Evolutionary conservation across 1,140 invertebrate genomes (phyloP), one percentile per base, ranked within the genome.

Genomic region (Cyrtorhinus lividipennis): DNA sequence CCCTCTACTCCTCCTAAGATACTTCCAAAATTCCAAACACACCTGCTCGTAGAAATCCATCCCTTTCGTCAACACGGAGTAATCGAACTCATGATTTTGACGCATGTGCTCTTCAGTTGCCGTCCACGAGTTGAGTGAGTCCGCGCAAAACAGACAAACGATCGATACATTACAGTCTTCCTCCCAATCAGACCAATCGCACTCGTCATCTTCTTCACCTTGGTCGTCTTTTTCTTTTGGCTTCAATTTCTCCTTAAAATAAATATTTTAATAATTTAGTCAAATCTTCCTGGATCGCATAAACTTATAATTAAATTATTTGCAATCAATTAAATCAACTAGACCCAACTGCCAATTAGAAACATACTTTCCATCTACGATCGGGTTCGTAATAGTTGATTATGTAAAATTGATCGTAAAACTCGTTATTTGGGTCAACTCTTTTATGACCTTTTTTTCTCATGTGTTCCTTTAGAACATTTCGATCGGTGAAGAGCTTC

Each of bases 381-480:
- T 79, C 81, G 66, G 78, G 73, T 69, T 86, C 81, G 66, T 88
- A 73, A 75, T 95, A 95, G 76, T 95, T 95, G 1, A 88, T 82
- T 61, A 95, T 74, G 73, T 92, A 96, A 76, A 83, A 95, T 76
- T 83, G 84, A 73, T 95, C 92, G 73, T 92, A 96, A 24, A 79
- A 75, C 67, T 80, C 81, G 70, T 95, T 92, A 56, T 80, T 77
- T 0, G 90, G 88, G 76, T 95, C 94, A 23, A 95, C 86, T 70
- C 85, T 77, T 72, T 93, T 92, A 70, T 96, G 93, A 1, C 86
- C 80, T 73, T 95, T 96, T 69, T 96, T 96, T 15, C 93, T 77
- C 92, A 96, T 95, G 69, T 96, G 92, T 70, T 94, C 91, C 71
- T 92, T 93, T 1, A 96, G 73, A 30, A 88, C 84, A 24, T 75